Conservation (phyloP, 2,888 invertebrate genomes). For the Nemapogon koenigi region DNA sequence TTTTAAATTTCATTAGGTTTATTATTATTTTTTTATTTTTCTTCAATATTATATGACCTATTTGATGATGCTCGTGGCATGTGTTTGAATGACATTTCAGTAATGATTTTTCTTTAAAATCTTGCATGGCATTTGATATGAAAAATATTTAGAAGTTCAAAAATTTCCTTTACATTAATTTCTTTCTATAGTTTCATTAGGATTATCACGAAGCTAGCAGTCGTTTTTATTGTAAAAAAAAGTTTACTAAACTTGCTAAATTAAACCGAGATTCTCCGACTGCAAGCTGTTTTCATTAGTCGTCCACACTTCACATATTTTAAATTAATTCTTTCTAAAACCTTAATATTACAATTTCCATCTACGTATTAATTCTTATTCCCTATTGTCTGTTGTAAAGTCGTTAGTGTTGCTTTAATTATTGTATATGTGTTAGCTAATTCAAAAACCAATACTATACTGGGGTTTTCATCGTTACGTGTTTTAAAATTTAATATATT, state of each 20-base stretch:
- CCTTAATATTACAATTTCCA: no score
- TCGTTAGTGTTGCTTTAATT: no score
- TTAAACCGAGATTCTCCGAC: conserved; percentile 41
- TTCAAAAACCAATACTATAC: no score
- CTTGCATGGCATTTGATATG: conserved; percentile 52
- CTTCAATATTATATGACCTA: conserved; percentile 39
- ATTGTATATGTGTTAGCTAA: no score
- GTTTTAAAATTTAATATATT: no score
- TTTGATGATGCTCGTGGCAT: no score
- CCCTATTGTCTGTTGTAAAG: no score
- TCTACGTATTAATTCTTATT: no score
- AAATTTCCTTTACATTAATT: background rate
- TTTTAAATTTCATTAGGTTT: background rate
- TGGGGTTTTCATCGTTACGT: no score
- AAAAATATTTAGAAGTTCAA: background rate
- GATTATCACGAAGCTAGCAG: conserved; percentile 2
- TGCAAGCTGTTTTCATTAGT: conserved; percentile 38
- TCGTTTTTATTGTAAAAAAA: conserved; percentile 4
- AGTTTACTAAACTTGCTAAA: no score
- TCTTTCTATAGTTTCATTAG: background rate
- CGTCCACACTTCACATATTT: conserved; percentile 42
- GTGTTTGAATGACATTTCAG: no score
- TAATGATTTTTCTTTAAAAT: no score
- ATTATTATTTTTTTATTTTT: conserved; percentile 25
- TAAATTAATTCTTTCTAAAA: background rate